Base-by-base conservation (phyloP, 2,113 vertebrate genomes). In the Callipepla squamata region DNA sequence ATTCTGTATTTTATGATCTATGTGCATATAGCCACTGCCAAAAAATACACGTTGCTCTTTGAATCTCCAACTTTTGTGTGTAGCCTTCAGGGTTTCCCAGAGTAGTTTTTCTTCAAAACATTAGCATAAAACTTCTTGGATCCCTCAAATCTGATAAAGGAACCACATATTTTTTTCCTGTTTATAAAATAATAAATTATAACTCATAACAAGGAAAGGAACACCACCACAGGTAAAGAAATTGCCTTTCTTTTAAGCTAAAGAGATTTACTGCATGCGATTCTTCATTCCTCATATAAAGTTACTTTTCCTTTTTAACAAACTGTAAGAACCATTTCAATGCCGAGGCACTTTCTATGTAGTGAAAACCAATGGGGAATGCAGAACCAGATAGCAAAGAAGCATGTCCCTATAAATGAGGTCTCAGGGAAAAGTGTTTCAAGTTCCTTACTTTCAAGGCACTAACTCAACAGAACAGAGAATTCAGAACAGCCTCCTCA, bases 301-400 rank as follows among this genome's bases (percentile, higher is more conserved):
- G 20, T 55, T 23, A 36, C 38, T 23, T 66, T 84, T 69, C 30
- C 26, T 66, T 34, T 80, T 5, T 15, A 80, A 69, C 14, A 66
- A 5, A 11, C 23, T 62, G 28, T 20, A 76, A 72, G 79, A 81
- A 75, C 7, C 17, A 69, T 83, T 85, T 66, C 40, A 58, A 34
- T 3, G 0, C 11, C 11, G 13, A 87, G 38, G 23, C 21, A 45
- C 67, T 44, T 50, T 32, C 0, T 32, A 30, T 0, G 3, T 32
- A 22, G 23, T 19, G 59, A 84, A 25, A 89, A 40, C 16, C 45
- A 91, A 55, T 78, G 42, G 13, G 18, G 78, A 61, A 70, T 67
- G 50, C 21, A 65, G 85, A 87, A 65, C 8, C 23, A n/a, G 70
- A 7, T 3, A 74, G 8, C n/a, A 58, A 72, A 74, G 62, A 21